Conservation (phyloP, 2,797 vertebrate species). For the Coracias cyanogaster region DNA sequence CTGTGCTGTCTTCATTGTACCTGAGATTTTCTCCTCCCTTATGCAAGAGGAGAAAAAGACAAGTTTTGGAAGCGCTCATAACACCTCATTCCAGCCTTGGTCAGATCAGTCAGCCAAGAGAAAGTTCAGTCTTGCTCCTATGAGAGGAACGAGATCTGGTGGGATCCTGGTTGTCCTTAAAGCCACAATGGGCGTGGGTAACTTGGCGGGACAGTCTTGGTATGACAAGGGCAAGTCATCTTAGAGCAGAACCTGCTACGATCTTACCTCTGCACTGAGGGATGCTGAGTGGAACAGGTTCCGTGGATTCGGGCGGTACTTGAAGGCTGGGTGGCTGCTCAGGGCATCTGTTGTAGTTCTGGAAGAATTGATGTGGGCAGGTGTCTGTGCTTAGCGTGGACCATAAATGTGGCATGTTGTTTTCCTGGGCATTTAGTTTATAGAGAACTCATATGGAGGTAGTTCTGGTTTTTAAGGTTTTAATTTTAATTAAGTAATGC, state of each 20-base stretch:
- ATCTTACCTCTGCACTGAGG: not conserved
- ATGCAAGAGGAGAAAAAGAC: not conserved
- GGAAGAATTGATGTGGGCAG: not conserved
- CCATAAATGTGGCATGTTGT: fast-evolving
- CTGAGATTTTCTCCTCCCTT: not conserved
- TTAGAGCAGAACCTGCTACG: not conserved
- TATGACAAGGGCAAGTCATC: fast-evolving
- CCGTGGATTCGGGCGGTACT: not conserved
- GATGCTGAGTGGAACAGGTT: not conserved
- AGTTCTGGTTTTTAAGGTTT: not conserved
- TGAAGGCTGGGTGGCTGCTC: not conserved
- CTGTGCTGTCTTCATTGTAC: not conserved
- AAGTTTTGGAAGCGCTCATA: not conserved
- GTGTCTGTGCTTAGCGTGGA: not conserved
- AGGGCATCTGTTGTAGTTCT: not conserved
- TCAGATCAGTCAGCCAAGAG: not conserved
- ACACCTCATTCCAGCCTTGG: not conserved
- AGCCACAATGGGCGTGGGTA: not conserved
- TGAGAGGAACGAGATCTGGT: fast-evolving
- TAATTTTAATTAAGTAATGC: not conserved
- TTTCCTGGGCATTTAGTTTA: not conserved
- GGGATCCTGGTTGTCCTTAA: not conserved
- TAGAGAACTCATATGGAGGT: not conserved
- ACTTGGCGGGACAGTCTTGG: not conserved
- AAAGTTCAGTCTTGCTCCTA: not conserved